A percentile compares a stretch with the other conserved stretches of the same genome.
These are phyloP conservation scores for Chrysomallon squamiferum DNA, from an alignment of 1,140 invertebrate genomes.

Conservation along the genomic window DNA sequence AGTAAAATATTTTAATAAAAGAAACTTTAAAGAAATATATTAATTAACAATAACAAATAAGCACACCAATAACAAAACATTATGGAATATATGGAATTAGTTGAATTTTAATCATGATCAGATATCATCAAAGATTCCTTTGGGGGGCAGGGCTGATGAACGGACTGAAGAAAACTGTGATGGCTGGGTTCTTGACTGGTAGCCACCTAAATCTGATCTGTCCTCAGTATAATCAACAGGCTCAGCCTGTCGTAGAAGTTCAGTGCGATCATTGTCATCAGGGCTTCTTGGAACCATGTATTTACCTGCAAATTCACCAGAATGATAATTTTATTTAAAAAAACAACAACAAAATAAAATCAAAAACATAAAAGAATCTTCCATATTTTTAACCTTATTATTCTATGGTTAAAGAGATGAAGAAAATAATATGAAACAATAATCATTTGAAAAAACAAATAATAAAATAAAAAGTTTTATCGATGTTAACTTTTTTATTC, in stretches of 20 bases:
- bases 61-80: too few relatives aligned
- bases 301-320: slow-evolving; percentile 23
- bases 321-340: neutral
- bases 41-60: too few relatives aligned
- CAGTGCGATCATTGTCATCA: slow-evolving; percentile 70
- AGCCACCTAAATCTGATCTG: slow-evolving; percentile 21
- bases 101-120: slow-evolving; percentile 52
- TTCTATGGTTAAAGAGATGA: too few relatives aligned
- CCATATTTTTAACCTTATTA: too few relatives aligned
- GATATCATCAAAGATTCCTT: slow-evolving; percentile 86
- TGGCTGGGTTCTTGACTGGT: slow-evolving; percentile 29
- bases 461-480: too few relatives aligned
- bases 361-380: neutral
- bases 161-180: slow-evolving; percentile 11
- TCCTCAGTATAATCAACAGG: slow-evolving; percentile 69
- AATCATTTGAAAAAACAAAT: too few relatives aligned
- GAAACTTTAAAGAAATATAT: too few relatives aligned
- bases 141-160: slow-evolving; percentile 67
- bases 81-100: neutral
- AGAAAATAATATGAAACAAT: too few relatives aligned
- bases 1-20: too few relatives aligned
- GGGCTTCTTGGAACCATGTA: slow-evolving; percentile 55
- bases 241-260: slow-evolving; percentile 71
- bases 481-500: too few relatives aligned
- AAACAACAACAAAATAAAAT: neutral